A percentile compares a stretch with the other conserved stretches of the same genome.
Evolutionary conservation across 2,888 invertebrate species (phyloP).

Genomic region (Uropetala carovei): DNA sequence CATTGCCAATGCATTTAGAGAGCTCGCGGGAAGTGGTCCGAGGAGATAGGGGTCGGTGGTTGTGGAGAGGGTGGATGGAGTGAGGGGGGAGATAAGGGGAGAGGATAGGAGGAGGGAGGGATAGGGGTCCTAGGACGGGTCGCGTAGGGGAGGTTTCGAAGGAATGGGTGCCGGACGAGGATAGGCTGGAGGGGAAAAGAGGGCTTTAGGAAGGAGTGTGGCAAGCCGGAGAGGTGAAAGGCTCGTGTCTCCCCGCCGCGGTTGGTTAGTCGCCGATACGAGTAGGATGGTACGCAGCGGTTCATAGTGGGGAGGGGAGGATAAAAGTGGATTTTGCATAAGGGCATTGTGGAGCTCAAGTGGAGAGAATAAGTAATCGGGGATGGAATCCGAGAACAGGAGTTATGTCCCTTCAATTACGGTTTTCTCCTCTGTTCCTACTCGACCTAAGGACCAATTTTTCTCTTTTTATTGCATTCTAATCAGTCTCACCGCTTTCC

Average conservation of each 20-base stretch:
- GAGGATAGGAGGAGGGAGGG: not conserved
- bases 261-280: too few species aligned
- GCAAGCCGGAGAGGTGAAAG: slow-evolving; percentile 1
- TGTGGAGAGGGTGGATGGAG: not conserved
- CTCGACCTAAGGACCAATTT: too few species aligned
- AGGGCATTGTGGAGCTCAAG: not conserved
- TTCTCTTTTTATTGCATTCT: too few species aligned
- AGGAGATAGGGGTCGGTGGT: not conserved
- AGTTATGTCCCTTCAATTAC: too few species aligned
- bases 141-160: too few species aligned
- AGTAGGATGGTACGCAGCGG: too few species aligned
- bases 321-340: not conserved
- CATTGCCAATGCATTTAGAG: slow-evolving; percentile 8
- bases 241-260: too few species aligned
- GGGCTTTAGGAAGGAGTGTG: not conserved
- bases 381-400: too few species aligned
- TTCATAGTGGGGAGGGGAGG: too few species aligned
- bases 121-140: not conserved
- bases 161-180: not conserved
- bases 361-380: not conserved
- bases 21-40: not conserved
- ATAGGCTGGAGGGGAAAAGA: not conserved
- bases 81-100: not conserved
- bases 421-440: too few species aligned
- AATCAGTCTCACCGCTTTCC: too few species aligned